phyloP scores from a whole-genome alignment of 2,113 vertebrate species.

The Pithys albifrons region DNA sequence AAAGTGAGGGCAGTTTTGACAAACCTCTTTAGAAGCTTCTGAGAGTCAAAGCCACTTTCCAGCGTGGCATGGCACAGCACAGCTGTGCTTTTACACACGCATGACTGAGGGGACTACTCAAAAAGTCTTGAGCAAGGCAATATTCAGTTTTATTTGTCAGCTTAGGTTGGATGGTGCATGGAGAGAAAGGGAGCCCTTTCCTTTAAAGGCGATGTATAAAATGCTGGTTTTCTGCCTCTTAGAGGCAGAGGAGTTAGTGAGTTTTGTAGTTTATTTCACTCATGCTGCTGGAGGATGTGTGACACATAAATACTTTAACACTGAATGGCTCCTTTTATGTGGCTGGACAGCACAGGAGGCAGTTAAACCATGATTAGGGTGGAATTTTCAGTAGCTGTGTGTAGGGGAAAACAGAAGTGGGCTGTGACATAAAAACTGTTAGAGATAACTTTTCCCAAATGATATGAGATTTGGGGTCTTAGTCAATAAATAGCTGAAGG shows the following conservation, averaged over 20 bases:
- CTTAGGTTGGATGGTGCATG: background rate
- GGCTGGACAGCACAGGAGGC: background rate
- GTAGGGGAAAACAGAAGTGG: background rate
- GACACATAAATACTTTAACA: background rate
- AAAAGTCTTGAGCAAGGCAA: background rate
- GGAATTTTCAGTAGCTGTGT: background rate
- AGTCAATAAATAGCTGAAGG: background rate
- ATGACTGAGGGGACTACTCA: background rate
- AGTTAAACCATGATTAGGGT: background rate
- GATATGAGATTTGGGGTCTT: background rate
- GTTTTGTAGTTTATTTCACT: constrained; percentile 16
- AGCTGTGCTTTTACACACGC: background rate
- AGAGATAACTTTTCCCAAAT: background rate
- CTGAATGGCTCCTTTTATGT: background rate
- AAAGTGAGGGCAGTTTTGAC: background rate
- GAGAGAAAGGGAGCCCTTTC: background rate
- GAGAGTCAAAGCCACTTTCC: background rate
- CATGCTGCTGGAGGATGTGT: background rate
- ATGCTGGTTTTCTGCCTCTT: background rate
- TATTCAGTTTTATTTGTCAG: background rate
- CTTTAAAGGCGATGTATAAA: background rate
- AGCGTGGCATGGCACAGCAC: background rate
- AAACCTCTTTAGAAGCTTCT: background rate
- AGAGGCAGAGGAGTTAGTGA: background rate
- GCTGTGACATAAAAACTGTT: background rate